Evolutionary conservation across 2,113 vertebrate species (phyloP), one percentile per base, ranked within the genome.

Genomic region (Eubucco bourcierii): DNA sequence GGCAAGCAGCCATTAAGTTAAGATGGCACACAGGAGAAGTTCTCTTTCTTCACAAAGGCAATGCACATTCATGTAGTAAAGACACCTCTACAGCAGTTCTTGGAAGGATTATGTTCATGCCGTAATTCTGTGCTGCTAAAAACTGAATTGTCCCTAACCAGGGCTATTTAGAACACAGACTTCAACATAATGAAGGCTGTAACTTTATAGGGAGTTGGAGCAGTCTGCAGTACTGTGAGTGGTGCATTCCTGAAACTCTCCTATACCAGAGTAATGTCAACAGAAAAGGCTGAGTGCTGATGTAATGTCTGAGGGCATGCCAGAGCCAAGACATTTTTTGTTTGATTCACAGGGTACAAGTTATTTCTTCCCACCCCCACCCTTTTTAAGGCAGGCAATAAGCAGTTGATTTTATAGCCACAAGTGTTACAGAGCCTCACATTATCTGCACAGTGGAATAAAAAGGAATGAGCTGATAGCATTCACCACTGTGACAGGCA

Each of bases 271-370:
- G 92, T 97, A 97, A 96, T 95, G 97, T 97, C 97, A 98, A 97
- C 95, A 98, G 94, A 98, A 97, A 95, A 98, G 96, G 87, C 90
- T 98, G 87, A 93, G 86, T 88, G 96, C 82, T 98, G 98, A 98
- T 82, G 97, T 98, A 98, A 98, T 96, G 98, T 98, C 98, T 98
- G 97, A 97, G 95, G 95, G 94, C 91, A 97, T 92, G 97, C 91
- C 95, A 97, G 90, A 97, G 89, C 96, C 93, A 97, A 97, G 96
- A 95, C 89, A 90, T 90, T 82, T 96, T 97, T 95, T 97, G 86
- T 95, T 95, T 90, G 82, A 96, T 79, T 96, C 93, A 94, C 70
- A 95, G 76, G 70, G 60, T 91, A 93, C 59, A 96, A 91, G 93
- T 93, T 94, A 96, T 93, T 91, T 91, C 91, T 82, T 85, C 92